Percentiles rank a stretch among this genome's conserved stretches.
These are phyloP conservation scores for Amazonetta brasiliensis DNA, from an alignment of 2,797 vertebrate species.

Conservation along the genomic window DNA sequence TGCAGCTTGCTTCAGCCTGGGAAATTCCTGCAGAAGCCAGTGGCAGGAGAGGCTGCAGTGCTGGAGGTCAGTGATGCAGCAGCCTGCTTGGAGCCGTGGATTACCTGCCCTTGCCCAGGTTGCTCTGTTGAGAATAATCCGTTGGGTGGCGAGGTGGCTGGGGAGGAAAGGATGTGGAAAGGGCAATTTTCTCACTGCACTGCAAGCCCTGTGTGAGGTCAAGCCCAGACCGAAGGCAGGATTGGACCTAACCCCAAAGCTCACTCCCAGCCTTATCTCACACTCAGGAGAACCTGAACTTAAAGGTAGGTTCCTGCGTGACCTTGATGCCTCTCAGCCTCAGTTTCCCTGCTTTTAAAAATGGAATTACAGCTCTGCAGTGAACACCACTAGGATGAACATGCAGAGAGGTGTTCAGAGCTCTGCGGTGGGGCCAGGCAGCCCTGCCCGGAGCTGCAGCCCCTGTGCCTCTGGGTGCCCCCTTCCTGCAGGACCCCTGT, in stretches of 20 bases:
- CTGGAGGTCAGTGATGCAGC: neutral
- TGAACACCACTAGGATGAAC: neutral
- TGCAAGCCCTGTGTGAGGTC: accelerated
- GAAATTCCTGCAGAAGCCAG: neutral
- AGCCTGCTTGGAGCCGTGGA: neutral
- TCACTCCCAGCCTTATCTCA: neutral
- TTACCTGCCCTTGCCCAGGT: neutral
- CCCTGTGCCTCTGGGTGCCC: neutral
- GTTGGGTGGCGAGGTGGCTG: neutral
- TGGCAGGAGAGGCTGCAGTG: neutral
- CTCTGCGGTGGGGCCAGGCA: neutral
- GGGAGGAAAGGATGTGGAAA: neutral
- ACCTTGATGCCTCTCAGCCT: neutral
- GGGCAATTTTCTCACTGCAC: accelerated
- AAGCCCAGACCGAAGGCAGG: neutral
- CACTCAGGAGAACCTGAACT: neutral
- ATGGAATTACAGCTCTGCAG: neutral
- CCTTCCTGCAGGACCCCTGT: neutral
- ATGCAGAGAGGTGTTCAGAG: accelerated
- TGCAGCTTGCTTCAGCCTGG: neutral
- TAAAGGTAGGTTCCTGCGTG: accelerated
- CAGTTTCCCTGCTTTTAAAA: neutral
- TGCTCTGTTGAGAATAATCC: neutral
- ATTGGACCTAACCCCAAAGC: neutral
- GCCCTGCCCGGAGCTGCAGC: neutral